Evolutionary conservation across 1,140 invertebrate genomes (phyloP), one percentile per base, ranked within the genome.

Genomic region (Diplogasteroides magnus): DNA sequence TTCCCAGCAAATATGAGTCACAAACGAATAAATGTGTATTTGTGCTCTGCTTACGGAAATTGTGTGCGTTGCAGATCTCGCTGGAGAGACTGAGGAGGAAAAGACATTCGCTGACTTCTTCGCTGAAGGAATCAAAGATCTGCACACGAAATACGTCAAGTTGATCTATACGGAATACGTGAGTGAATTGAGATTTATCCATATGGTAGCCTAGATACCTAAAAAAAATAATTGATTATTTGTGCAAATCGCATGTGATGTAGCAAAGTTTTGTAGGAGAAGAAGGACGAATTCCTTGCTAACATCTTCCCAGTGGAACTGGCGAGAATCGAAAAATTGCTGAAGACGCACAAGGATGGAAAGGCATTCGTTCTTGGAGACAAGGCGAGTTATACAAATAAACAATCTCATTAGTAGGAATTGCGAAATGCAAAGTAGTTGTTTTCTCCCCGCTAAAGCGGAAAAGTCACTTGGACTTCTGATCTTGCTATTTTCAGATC

Each of bases 101-200:
- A 68, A 64, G 27, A 55, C 73, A 75, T 69, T 81, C 82, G 55
- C 79, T 78, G 76, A 71, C 32, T 61, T 68, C 59, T 68, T 82
- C 31, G 78, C 75, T 69, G 82, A 82, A 68, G 77, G 78, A 32
- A 61, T 82, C 2, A 79, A 82, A 58, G 82, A 83, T 68, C n/a
- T 81, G 25, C 71, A 79, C 27, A 19, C n/a, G 2, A 59, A 67
- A 13, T 83, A 83, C 57, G 68, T 75, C 2, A 75, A 71, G n/a
- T 69, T 83, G 68, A 82, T 83, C 66, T 83, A 83, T 68, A 65
- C 68, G 11, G 76, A 82, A 56, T 83, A 82, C 76, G 82, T 81
- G 72, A 74, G 80, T 56, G 59, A 25, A n/a, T n/a, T n/a, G n/a
- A n/a, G n/a, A n/a, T n/a, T n/a, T n/a, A n/a, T n/a, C n/a, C n/a